Percentiles rank a stretch among this genome's conserved stretches.
Evolutionary conservation across 1,140 invertebrate genomes (phyloP).

Genomic region (Theocolax elegans): DNA sequence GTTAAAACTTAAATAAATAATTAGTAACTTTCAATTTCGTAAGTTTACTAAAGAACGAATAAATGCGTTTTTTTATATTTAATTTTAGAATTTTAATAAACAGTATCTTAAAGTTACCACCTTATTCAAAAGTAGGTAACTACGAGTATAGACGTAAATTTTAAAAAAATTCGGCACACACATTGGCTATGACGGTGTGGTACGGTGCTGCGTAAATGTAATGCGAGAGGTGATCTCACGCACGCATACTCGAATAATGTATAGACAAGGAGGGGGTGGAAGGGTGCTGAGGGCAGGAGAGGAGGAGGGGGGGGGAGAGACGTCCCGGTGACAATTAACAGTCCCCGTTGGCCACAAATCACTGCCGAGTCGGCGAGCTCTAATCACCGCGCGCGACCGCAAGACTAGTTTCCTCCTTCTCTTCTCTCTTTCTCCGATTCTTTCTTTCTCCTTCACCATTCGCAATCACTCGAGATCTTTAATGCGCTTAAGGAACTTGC

Average conservation of each 20-base stretch:
- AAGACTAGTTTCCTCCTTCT: slow-evolving; percentile 15
- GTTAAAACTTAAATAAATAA: too few species aligned
- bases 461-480: slow-evolving; percentile 6
- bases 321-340: slow-evolving; percentile 63
- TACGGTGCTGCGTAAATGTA: too few species aligned
- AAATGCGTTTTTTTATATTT: too few species aligned
- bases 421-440: slow-evolving; percentile 28
- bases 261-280: not conserved
- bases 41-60: too few species aligned
- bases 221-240: too few species aligned
- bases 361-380: slow-evolving; percentile 51
- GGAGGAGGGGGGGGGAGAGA: slow-evolving; percentile 20
- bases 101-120: too few species aligned
- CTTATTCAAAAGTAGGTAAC: too few species aligned
- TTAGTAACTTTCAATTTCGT: too few species aligned
- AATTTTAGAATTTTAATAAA: too few species aligned
- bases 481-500: slow-evolving; percentile 19
- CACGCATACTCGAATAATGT: slow-evolving; percentile 4
- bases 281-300: not conserved
- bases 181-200: too few species aligned
- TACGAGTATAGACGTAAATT: too few species aligned
- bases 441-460: slow-evolving; percentile 32
- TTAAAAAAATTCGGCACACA: too few species aligned
- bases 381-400: slow-evolving; percentile 54
- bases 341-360: slow-evolving; percentile 57